Percentiles rank a stretch among this genome's conserved stretches.
Conservation (phyloP, 2,797 vertebrate genomes). For the Girardinus metallicus region DNA sequence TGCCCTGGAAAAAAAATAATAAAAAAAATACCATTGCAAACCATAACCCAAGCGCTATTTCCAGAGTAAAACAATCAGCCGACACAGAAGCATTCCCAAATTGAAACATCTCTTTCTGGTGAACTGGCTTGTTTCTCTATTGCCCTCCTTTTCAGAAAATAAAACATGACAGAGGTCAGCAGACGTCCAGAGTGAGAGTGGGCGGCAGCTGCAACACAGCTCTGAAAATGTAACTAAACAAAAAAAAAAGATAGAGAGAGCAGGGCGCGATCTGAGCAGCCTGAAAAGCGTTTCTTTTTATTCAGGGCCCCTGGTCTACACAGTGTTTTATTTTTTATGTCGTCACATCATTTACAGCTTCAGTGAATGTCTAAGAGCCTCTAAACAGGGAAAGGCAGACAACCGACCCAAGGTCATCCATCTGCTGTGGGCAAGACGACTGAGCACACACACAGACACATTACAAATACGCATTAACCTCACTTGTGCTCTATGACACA, state of each 20-base stretch:
- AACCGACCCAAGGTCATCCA: slow-evolving; percentile 30
- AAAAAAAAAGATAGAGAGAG: not conserved
- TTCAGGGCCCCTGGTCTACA: not conserved
- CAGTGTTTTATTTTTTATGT: not conserved
- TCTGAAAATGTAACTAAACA: slow-evolving; percentile 16
- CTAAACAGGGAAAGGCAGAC: slow-evolving; percentile 7
- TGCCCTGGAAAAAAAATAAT: not conserved
- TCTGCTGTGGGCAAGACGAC: slow-evolving; percentile 24
- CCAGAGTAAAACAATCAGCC: not conserved
- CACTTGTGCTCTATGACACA: slow-evolving; percentile 47
- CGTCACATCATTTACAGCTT: slow-evolving; percentile 1
- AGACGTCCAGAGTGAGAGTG: slow-evolving; percentile 16
- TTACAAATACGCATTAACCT: slow-evolving; percentile 44
- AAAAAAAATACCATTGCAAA: not conserved
- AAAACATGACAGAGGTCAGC: slow-evolving; percentile 23
- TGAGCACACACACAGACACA: slow-evolving; percentile 11
- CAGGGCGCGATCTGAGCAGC: slow-evolving; percentile 7
- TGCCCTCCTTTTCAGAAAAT: not conserved
- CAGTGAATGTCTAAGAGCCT: not conserved
- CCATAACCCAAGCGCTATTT: not conserved
- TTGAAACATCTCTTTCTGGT: not conserved
- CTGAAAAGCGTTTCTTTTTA: not conserved
- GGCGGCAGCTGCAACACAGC: slow-evolving; percentile 11
- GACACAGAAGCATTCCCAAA: not conserved
- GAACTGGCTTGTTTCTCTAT: not conserved